Base-by-base conservation (phyloP, 2,113 vertebrate genomes). In the Chlorodrepanis virens region DNA sequence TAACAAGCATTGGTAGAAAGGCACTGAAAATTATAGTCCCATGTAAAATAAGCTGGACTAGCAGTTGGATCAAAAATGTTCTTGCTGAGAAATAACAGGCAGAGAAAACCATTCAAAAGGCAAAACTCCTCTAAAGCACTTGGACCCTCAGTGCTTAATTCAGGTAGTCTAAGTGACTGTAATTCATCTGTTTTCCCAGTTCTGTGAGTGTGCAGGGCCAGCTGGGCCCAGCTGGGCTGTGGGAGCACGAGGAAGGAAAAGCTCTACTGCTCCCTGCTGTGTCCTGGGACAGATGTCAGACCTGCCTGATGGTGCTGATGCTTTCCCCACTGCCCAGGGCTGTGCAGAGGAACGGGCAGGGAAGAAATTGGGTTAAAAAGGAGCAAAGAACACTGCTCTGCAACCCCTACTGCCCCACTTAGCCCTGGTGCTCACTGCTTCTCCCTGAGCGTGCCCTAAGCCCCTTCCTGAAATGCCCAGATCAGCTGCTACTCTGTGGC, bases 211-310 rank as follows among this genome's bases (percentile, higher is more conserved):
- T 27, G 29, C 15, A 59, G 65, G 21, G 65, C 72, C 94, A 96
- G 93, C 90, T 96, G 96, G 86, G 52, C 28, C 69, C 96, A 92
- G 83, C 96, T 95, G 93, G 47, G 29, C 64, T 65, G 33, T 13
- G 68, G 28, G 37, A 76, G 20, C 9, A 2, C 0, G 0, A 56
- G 57, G 37, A 71, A 18, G 27, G 75, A 70, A 78, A 81, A 67
- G 24, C 74, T 60, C 80, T 63, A 0, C 18, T 3, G 14, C 40
- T 74, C 54, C 56, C 72, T 80, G 27, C 80, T 1, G 44, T 21
- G 72, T 54, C 35, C 31, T 47, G 60, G 85, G 85, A 59, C 18
- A 71, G 85, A 83, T 63, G 33, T 71, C 69, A 42, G 83, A 70
- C 40, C 60, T 23, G 76, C 64, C 64, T n/a, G 33, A 39, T 2